Evolutionary conservation across 2,888 invertebrate species (phyloP).

Genomic region (Horisme vitalbata): DNA sequence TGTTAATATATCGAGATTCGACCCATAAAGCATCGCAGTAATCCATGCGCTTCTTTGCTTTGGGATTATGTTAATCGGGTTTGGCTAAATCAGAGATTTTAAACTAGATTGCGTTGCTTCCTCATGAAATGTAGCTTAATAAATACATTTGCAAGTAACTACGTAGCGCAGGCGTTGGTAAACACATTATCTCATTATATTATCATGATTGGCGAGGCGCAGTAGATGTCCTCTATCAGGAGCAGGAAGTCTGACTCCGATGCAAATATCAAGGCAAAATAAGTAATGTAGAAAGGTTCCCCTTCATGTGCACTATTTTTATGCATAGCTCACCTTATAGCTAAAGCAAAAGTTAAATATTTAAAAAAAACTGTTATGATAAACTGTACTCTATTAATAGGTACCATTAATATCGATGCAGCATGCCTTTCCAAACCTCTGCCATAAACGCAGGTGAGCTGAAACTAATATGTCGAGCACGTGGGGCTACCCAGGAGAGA

Average conservation of each 20-base stretch:
- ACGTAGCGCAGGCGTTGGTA: neutral
- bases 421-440: no score
- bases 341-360: no score
- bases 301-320: slow-evolving; percentile 39
- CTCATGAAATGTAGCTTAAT: no score
- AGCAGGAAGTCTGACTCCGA: slow-evolving; percentile 67
- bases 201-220: slow-evolving; percentile 31
- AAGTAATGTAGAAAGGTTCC: slow-evolving; percentile 52
- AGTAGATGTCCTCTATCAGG: slow-evolving; percentile 57
- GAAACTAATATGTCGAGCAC: no score
- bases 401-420: no score
- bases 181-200: slow-evolving; percentile 6
- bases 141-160: neutral
- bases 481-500: no score
- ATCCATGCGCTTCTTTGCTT: slow-evolving; percentile 7
- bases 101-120: no score
- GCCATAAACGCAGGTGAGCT: no score
- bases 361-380: no score
- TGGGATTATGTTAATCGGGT: no score
- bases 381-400: no score
- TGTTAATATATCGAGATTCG: slow-evolving; percentile 4
- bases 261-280: slow-evolving; percentile 75
- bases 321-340: slow-evolving; percentile 9
- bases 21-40: slow-evolving; percentile 2
- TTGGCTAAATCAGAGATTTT: no score